These are phyloP conservation scores for Hyalella azteca DNA, from an alignment of 2,888 invertebrate genomes.

Conservation along the genomic window DNA sequence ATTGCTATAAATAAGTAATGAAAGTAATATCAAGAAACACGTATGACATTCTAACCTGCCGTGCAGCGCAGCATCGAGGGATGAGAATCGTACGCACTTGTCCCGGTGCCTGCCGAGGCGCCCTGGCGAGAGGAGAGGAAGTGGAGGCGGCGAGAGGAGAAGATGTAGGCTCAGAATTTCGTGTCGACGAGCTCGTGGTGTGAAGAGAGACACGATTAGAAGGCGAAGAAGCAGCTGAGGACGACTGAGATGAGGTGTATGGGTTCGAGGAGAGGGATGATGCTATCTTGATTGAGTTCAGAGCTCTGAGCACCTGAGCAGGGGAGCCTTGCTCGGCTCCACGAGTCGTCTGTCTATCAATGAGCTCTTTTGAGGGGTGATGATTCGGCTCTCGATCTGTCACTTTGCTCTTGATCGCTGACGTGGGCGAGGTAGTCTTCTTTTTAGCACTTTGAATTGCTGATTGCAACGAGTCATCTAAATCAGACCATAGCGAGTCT, in stretches of 20 bases:
- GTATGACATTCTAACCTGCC: background rate
- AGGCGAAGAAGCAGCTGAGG: background rate
- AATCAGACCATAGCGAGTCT: constrained; percentile 6
- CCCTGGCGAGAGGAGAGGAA: background rate
- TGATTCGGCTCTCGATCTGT: background rate
- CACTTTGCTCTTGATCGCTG: background rate
- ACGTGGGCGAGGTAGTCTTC: background rate
- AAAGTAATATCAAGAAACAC: background rate
- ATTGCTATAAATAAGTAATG: too few species aligned
- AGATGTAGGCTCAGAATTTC: background rate
- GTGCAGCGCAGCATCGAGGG: background rate
- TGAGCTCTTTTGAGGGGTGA: background rate
- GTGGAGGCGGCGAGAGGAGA: background rate
- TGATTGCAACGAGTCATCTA: background rate
- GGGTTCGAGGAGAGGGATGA: background rate
- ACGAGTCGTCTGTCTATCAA: background rate
- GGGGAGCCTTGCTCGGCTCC: background rate
- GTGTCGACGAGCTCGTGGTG: background rate
- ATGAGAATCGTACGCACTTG: constrained; percentile 13
- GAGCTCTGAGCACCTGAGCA: constrained; percentile 25
- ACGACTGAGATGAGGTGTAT: background rate
- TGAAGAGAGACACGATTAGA: background rate
- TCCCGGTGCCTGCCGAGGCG: constrained; percentile 13
- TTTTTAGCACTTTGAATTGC: background rate
- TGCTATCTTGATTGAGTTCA: background rate